phyloP scores from a whole-genome alignment of 1,140 invertebrate genomes.

The Lineus longissimus region DNA sequence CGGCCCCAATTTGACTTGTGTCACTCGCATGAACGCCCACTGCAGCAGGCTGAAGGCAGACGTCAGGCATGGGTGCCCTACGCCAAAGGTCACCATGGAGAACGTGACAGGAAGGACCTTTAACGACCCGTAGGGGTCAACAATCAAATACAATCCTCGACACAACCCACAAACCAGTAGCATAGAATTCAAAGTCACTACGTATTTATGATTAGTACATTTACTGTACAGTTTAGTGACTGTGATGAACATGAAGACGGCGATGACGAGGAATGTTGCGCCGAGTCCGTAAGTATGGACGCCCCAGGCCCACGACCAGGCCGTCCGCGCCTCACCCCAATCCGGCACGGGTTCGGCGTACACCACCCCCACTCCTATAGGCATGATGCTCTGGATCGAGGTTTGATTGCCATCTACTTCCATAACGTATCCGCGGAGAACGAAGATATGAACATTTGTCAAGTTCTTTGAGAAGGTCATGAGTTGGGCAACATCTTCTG shows the following conservation, averaged over 20 bases:
- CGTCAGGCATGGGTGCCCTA: neutral
- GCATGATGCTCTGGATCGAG: too few relatives aligned
- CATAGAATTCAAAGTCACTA: constrained; percentile 3
- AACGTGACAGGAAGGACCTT: neutral
- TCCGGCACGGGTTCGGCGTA: neutral
- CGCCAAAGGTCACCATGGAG: constrained; percentile 4
- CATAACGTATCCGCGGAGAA: too few relatives aligned
- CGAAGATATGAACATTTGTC: too few relatives aligned
- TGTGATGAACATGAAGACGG: neutral
- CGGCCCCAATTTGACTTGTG: constrained; percentile 4
- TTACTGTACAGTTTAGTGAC: neutral
- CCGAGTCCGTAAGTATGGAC: constrained; percentile 1
- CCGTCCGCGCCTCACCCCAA: neutral
- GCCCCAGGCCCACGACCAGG: neutral
- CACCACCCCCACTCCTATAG: neutral
- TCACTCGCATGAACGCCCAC: neutral
- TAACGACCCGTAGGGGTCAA: constrained; percentile 1
- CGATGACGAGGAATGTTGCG: neutral
- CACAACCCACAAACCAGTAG: neutral
- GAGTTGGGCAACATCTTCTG: too few relatives aligned
- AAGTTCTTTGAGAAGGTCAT: too few relatives aligned
- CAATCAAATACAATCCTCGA: neutral
- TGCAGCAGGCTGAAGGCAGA: neutral
- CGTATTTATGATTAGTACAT: constrained; percentile 5
- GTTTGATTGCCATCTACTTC: too few relatives aligned